Conservation (phyloP, 2,113 vertebrate genomes). For the Protomyctophum bolini region DNA sequence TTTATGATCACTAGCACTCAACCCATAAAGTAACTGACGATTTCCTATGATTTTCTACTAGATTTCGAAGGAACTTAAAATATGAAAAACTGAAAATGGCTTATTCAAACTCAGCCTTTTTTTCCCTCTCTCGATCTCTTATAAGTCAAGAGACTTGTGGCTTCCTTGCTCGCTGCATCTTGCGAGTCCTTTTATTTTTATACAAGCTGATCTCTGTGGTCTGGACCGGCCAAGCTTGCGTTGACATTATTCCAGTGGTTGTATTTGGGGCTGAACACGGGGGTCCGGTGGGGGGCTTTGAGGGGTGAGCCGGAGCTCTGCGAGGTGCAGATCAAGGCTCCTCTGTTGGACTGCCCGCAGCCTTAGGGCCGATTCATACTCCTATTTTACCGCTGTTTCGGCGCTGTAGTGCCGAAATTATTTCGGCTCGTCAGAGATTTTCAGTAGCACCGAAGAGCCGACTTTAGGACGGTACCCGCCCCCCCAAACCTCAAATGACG, state of each 20-base stretch:
- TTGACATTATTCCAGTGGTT: constrained; percentile 89
- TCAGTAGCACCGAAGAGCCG: too few relatives aligned
- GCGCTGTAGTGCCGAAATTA: too few relatives aligned
- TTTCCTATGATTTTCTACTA: too few relatives aligned
- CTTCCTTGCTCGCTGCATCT: constrained; percentile 30
- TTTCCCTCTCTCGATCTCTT: constrained; percentile 26
- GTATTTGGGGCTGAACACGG: constrained; percentile 87
- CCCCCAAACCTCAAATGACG: too few relatives aligned
- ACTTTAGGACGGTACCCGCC: too few relatives aligned
- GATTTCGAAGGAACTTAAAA: constrained; percentile 19
- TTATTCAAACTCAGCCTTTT: constrained; percentile 60
- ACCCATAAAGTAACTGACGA: too few relatives aligned
- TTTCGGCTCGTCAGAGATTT: too few relatives aligned
- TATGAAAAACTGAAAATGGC: constrained; percentile 62
- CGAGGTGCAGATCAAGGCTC: constrained; percentile 79
- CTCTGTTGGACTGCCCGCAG: constrained; percentile 80
- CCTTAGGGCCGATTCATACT: too few relatives aligned
- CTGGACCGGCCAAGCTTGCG: constrained; percentile 73
- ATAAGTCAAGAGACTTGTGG: constrained; percentile 55
- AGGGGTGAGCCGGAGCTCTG: constrained; percentile 79
- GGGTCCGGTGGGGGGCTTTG: constrained; percentile 86
- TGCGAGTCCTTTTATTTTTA: constrained; percentile 57
- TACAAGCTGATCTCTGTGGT: constrained; percentile 82
- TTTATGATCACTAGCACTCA: too few relatives aligned
- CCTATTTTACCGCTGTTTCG: too few relatives aligned